Base-by-base conservation (phyloP, 2,888 invertebrate species). In the Druceiella hillmani region DNA sequence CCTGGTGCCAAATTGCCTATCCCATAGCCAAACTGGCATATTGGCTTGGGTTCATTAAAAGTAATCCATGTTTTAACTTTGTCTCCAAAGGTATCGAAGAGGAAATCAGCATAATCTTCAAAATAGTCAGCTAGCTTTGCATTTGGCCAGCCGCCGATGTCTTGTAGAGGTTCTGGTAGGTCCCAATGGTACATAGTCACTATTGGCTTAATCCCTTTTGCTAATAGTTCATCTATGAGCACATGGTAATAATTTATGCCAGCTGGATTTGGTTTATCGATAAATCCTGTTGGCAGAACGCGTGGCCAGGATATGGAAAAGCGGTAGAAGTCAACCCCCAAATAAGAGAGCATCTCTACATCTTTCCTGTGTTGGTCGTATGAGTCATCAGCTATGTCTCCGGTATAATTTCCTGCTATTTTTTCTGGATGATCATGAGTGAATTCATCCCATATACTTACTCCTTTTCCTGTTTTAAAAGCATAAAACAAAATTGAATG, bases 361-460 rank as follows among this genome's bases (percentile, higher is more conserved):
- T 80, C 79, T 37, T 69, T 64, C 48, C 64, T 58, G 52, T 69
- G 75, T 31, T 62, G 61, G 52, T 76, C 64, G 52, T 76, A 78
- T 11, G 75, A 72, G 52, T 79, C 73, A 48, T 75, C 75, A 0
- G 78, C 73, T 1, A 74, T 54, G 45, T 77, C 74, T 0, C 73
- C 77, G 13, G 62, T 73, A n/a, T 60, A 58, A 1, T 51, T 46
- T 41, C 74, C 65, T 2, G 43, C 46, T 0, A 76, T 58, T 17
- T 55, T 46, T 9, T 66, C 59, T 0, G 61, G 57, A 12, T 53
- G 41, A 2, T 53, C 48, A 41, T 70, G 71, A 1, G 66, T 61
- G 41, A 71, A 66, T 13, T 55, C 58, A 51, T 79, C 79, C 79
- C 77, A 78, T 13, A 74, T 65, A 42, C 60, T 71, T 46, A 61